Percentiles rank a stretch among this genome's conserved stretches.
Evolutionary conservation across 2,888 invertebrate genomes (phyloP).

Genomic region (Drosophila formosana): DNA sequence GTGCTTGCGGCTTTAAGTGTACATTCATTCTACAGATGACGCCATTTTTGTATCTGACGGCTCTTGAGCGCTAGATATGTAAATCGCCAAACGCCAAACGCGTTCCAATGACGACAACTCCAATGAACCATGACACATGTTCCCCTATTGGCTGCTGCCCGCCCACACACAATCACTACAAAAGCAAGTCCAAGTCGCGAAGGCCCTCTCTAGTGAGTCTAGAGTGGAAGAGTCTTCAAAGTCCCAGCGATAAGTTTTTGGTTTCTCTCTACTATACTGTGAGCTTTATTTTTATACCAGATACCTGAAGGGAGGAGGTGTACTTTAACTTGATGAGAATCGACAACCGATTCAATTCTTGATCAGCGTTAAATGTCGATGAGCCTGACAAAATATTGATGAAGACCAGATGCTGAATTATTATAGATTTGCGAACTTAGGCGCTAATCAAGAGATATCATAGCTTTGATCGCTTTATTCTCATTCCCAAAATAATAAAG

Average conservation of each 20-base stretch:
- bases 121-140: constrained; percentile 55
- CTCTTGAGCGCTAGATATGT: constrained; percentile 41
- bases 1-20: constrained; percentile 34
- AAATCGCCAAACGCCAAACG: constrained; percentile 15
- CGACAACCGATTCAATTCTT: no score
- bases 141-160: not conserved
- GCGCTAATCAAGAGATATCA: no score
- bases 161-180: not conserved
- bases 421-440: no score
- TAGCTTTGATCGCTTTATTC: no score
- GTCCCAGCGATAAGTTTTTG: not conserved
- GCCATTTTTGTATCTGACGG: constrained; percentile 62
- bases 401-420: no score
- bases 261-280: not conserved
- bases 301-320: not conserved
- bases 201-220: constrained; percentile 11
- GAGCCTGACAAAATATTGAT: no score
- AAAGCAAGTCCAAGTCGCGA: constrained; percentile 3
- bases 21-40: constrained; percentile 54
- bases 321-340: not conserved
- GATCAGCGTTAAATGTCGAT: no score
- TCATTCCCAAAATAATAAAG: not conserved
- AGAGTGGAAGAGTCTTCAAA: not conserved
- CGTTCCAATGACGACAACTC: constrained; percentile 46
- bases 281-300: not conserved